Evolutionary conservation across 2,888 invertebrate species (phyloP).

Genomic region (Steinernema hermaphroditum): DNA sequence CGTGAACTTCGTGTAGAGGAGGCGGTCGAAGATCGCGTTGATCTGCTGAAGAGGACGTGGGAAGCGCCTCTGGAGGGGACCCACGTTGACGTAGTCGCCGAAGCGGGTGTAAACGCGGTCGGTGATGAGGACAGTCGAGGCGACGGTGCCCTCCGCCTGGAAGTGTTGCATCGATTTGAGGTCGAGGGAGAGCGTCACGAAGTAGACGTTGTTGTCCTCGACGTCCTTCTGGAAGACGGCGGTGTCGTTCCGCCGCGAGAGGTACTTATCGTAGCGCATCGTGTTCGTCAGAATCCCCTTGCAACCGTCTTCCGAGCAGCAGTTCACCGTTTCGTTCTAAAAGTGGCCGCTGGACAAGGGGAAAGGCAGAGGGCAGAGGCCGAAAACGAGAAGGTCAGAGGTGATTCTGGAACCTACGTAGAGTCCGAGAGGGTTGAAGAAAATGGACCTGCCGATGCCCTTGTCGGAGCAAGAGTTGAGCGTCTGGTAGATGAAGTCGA

Average conservation of each 20-base stretch:
- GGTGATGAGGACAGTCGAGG: constrained; percentile 23
- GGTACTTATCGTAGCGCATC: constrained; percentile 9
- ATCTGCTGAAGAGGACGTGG: constrained; percentile 32
- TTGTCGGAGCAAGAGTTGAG: not conserved
- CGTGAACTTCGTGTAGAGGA: constrained; percentile 47
- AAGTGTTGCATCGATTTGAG: not conserved
- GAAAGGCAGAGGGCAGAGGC: too few relatives aligned
- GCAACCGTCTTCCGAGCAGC: constrained; percentile 12
- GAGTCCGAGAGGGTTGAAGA: not conserved
- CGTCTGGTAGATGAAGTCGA: constrained; percentile 36
- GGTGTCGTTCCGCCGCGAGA: not conserved
- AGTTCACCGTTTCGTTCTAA: constrained; percentile 2
- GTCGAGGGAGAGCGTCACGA: not conserved
- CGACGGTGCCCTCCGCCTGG: not conserved
- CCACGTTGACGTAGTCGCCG: not conserved
- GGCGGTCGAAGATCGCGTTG: constrained; percentile 28
- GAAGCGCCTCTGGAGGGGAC: not conserved
- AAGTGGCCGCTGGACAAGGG: not conserved
- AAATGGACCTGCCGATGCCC: not conserved
- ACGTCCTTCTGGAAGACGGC: not conserved
- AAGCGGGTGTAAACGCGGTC: constrained; percentile 8
- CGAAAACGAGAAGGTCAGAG: too few relatives aligned
- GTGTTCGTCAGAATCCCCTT: not conserved
- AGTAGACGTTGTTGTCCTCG: not conserved
- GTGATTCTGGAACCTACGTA: constrained; percentile 13